Evolutionary conservation across 1,140 invertebrate genomes (phyloP), one percentile per base, ranked within the genome.

Genomic region (Condylostylus longicornis): DNA sequence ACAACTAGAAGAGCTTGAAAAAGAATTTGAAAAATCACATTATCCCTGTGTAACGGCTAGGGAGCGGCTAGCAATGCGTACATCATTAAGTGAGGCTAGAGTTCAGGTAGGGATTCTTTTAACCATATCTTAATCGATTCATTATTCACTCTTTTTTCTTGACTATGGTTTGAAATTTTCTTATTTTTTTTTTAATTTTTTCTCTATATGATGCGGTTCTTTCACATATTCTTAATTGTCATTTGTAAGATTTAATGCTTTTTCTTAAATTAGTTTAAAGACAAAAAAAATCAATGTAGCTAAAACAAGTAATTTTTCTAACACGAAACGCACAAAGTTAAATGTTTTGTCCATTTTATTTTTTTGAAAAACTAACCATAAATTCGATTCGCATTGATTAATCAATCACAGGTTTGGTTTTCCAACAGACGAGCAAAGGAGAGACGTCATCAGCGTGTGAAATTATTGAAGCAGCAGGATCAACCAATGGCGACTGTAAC

Each of bases 381-480:
- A 35, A 27, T n/a, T 47, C 36, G 33, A 42, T 37, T 42, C 35
- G 28, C 30, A 37, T 35, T 40, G 46, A 46, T 46, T 33, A 45
- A 53, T 46, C 71, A 10, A 53, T 47, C 48, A n/a, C 72, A 91
- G 87, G 86, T 93, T 74, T 93, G 88, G 88, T 91, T 93, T 82
- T 91, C 86, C 67, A 91, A 93, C 76, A 86, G 88, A 75, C 79
- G 88, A 66, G 88, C 88, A 61, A 93, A 93, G 69, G 91, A 86
- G 87, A 77, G 88, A 63, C 79, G 88, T 47, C 86, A 91, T 63
- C 86, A 91, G 64, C 79, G 87, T 51, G 90, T 91, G 85, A 89
- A 86, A 64, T 74, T 88, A 47, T 72, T 89, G 56, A 87, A 87
- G 65, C 78, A 78, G 49, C 75, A 61, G 60, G 51, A 48, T 63